These are phyloP conservation scores for Phymanthus crucifer DNA, from an alignment of 92 coral and sea anemone species.

Conservation along the genomic window DNA sequence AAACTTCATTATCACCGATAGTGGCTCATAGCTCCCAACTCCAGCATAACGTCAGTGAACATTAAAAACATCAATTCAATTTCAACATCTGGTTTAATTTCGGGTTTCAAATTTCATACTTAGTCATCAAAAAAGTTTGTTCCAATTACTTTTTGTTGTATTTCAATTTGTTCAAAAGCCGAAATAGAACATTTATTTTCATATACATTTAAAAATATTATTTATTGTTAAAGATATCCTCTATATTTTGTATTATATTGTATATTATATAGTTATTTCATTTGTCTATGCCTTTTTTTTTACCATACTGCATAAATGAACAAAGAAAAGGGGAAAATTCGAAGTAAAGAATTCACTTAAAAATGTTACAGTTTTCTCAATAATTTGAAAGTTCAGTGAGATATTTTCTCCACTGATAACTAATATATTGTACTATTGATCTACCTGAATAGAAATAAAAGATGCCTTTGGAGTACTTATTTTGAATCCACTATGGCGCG, in stretches of 20 bases:
- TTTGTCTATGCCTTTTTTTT: background rate
- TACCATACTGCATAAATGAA: background rate
- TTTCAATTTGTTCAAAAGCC: background rate
- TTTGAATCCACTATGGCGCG: background rate
- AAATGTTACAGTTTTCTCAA: background rate
- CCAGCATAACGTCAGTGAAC: too few relatives aligned
- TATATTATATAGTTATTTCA: background rate
- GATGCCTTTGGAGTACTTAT: background rate
- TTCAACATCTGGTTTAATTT: too few relatives aligned
- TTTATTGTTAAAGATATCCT: background rate
- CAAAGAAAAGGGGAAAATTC: background rate
- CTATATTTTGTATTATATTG: constrained; percentile 8
- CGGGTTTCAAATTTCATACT: too few relatives aligned
- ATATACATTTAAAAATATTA: background rate
- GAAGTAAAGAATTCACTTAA: background rate
- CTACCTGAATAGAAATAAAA: background rate
- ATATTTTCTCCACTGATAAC: background rate
- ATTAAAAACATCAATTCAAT: too few relatives aligned
- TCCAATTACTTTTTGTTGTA: background rate
- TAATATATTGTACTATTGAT: background rate
- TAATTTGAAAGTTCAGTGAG: background rate
- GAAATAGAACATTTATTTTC: background rate
- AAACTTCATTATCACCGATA: too few relatives aligned
- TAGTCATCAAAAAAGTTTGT: background rate
- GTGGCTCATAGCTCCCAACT: too few relatives aligned